Evolutionary conservation across 2,888 invertebrate species (phyloP).

Genomic region (Amaurobius ferox): DNA sequence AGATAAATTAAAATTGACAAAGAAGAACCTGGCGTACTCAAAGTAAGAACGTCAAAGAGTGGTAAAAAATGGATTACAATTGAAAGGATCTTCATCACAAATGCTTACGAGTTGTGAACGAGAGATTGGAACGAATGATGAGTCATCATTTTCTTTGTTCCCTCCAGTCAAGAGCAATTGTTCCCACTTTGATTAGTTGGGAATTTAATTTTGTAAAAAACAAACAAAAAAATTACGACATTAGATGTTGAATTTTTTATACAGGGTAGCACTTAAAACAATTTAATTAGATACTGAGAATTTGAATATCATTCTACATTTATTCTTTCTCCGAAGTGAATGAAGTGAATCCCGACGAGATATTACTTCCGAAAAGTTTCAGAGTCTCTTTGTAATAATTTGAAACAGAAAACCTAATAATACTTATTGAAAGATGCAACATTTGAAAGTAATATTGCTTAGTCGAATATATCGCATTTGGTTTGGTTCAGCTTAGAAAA

Average conservation of each 20-base stretch:
- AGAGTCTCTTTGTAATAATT: too few species aligned
- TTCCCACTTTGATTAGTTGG: background rate
- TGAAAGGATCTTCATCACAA: background rate
- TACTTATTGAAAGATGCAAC: too few species aligned
- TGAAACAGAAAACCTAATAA: too few species aligned
- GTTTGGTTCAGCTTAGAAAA: too few species aligned
- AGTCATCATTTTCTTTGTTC: background rate
- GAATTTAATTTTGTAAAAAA: background rate
- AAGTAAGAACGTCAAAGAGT: background rate
- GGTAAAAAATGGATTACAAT: background rate
- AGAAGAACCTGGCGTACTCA: background rate
- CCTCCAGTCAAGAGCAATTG: background rate
- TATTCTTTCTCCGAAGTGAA: background rate
- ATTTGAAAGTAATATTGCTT: too few species aligned
- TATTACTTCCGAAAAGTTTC: too few species aligned
- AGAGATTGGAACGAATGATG: background rate
- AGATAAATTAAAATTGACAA: conserved; percentile 12
- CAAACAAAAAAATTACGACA: background rate
- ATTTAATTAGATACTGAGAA: background rate
- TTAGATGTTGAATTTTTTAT: background rate
- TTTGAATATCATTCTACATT: background rate
- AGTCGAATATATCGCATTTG: too few species aligned
- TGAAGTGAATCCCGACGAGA: too few species aligned
- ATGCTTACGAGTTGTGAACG: background rate
- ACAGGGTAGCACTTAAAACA: background rate